Evolutionary conservation across 2,113 vertebrate species (phyloP), one percentile per base, ranked within the genome.

Genomic region (Passer domesticus): DNA sequence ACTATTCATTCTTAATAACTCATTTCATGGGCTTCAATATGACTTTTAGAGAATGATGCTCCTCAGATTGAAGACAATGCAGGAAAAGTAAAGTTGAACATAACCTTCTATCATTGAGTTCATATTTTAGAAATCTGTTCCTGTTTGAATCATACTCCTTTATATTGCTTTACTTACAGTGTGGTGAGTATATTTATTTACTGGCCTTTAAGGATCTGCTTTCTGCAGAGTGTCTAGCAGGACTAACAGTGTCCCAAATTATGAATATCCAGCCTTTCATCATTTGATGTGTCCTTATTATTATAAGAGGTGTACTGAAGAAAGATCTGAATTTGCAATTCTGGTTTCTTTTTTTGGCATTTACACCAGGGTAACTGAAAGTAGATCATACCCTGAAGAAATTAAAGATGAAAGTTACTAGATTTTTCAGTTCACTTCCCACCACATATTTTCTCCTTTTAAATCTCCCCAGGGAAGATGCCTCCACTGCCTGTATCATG

Each of bases 301-400:
- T 72, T 73, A 12, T 31, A 50, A 80, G 31, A 63, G 19, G 20
- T 60, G 3, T 78, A 60, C n/a, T 67, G 63, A 84, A 75, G 21
- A 77, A 91, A 91, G 20, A 76, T 66, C 58, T 85, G 67, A 95
- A 92, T 95, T 87, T 92, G 58, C 78, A 89, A 50, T 89, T 96
- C 58, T 87, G 30, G 11, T 67, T 90, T 78, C 15, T 64, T 81
- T 84, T 92, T 81, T 82, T 81, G 52, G 28, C 25, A 83, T 82
- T 94, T 95, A 79, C 81, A 90, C 55, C 39, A 82, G 58, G 33
- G 73, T 92, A 85, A 70, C 46, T 75, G 63, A 86, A 88, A 80
- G 30, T 88, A 83, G 88, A 86, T 95, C 56, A 66, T 63, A 85
- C 33, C 43, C 63, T 86, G 52, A 66, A 89, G 83, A 95, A 92